Evolutionary conservation across 1,140 invertebrate genomes (phyloP).

Genomic region (Nasonia longicornis): DNA sequence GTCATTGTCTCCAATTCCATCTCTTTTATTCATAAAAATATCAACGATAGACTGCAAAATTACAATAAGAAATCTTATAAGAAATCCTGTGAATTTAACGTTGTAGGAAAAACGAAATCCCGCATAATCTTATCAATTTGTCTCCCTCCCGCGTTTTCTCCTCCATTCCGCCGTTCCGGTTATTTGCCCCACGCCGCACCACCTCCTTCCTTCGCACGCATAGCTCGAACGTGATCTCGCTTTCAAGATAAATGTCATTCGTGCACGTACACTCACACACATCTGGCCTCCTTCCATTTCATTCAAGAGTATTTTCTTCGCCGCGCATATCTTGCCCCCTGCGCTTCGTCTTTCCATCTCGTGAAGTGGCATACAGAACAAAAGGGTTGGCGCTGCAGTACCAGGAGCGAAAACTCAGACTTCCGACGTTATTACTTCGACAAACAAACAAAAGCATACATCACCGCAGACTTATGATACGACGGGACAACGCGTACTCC

Average conservation of each 20-base stretch:
- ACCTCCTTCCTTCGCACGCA: neutral
- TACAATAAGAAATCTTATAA: too few relatives aligned
- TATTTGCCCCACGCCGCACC: too few relatives aligned
- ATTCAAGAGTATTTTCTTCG: conserved; percentile 31
- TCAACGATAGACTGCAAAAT: too few relatives aligned
- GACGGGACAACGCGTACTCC: conserved; percentile 41
- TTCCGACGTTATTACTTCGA: conserved; percentile 54
- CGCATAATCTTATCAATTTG: conserved; percentile 27
- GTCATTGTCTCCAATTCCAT: too few relatives aligned
- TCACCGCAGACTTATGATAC: conserved; percentile 57
- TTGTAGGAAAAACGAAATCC: neutral
- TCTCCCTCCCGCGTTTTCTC: too few relatives aligned
- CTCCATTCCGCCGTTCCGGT: too few relatives aligned
- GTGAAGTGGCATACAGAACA: neutral
- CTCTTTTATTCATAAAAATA: too few relatives aligned
- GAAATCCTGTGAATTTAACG: too few relatives aligned
- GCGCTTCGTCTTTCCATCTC: neutral
- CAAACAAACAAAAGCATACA: conserved; percentile 60
- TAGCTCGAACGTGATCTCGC: conserved; percentile 17
- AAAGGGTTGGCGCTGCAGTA: conserved; percentile 4
- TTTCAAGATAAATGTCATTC: conserved; percentile 30
- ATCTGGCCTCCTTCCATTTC: conserved; percentile 1
- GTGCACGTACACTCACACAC: too few relatives aligned
- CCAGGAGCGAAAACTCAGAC: conserved; percentile 20
- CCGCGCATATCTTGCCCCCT: neutral